These are phyloP conservation scores for Zosterops japonicus DNA, from an alignment of 2,113 vertebrate species.

Conservation along the genomic window DNA sequence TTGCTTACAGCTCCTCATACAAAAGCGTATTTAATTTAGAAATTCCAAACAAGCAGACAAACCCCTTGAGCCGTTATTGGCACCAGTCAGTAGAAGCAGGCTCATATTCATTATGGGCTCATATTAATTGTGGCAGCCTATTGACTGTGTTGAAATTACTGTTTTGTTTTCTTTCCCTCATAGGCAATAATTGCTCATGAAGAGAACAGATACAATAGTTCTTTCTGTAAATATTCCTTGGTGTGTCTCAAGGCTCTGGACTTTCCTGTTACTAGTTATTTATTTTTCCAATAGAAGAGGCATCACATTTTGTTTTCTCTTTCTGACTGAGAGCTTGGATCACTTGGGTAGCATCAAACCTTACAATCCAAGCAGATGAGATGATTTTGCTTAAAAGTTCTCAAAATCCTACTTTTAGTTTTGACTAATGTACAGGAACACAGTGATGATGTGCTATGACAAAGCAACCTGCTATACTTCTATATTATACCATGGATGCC, in stretches of 20 bases:
- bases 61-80: neutral
- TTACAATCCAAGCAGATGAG: neutral
- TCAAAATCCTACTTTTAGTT: neutral
- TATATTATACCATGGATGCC: neutral
- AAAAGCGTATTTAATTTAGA: neutral
- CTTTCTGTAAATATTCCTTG: neutral
- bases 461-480: neutral
- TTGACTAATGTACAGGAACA: neutral
- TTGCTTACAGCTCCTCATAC: neutral
- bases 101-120: neutral
- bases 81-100: neutral
- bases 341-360: neutral
- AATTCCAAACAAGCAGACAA: neutral
- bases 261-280: neutral
- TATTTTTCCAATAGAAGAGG: neutral
- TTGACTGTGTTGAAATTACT: neutral
- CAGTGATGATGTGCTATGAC: neutral
- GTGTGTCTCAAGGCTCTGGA: neutral
- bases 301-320: neutral
- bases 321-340: neutral
- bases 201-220: neutral
- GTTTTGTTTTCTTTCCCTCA: neutral
- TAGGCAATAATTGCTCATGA: neutral
- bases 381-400: neutral
- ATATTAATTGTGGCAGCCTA: neutral